Conservation (phyloP, 1,140 invertebrate species). For the Sitobion miscanthi region DNA sequence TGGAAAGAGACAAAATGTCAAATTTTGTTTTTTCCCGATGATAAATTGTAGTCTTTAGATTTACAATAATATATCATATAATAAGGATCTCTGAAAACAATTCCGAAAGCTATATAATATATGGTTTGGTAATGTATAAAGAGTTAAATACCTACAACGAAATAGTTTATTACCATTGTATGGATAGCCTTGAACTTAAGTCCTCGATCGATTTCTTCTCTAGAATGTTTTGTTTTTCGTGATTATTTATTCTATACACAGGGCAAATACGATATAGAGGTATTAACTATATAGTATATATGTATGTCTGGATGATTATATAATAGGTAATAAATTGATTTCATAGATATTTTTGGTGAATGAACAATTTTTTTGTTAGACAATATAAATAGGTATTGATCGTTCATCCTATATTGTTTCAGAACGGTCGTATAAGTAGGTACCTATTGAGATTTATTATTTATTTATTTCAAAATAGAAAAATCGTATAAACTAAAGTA, state of each 20-base stretch:
- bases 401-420: background rate
- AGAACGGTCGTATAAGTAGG: background rate
- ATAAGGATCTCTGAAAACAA: background rate
- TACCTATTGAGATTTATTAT: background rate
- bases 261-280: background rate
- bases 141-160: background rate
- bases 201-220: background rate
- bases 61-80: background rate
- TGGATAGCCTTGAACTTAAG: background rate
- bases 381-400: background rate
- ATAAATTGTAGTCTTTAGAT: conserved; percentile 7
- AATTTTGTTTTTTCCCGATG: background rate
- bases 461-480: background rate
- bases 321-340: background rate
- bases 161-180: background rate
- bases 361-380: background rate
- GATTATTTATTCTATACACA: background rate
- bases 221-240: background rate
- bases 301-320: background rate
- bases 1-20: background rate
- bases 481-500: no score
- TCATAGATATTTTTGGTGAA: background rate
- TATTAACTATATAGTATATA: background rate
- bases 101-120: background rate
- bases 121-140: background rate